These are phyloP conservation scores for Masticophis lateralis DNA, from an alignment of 2,797 vertebrate genomes.

Conservation along the genomic window DNA sequence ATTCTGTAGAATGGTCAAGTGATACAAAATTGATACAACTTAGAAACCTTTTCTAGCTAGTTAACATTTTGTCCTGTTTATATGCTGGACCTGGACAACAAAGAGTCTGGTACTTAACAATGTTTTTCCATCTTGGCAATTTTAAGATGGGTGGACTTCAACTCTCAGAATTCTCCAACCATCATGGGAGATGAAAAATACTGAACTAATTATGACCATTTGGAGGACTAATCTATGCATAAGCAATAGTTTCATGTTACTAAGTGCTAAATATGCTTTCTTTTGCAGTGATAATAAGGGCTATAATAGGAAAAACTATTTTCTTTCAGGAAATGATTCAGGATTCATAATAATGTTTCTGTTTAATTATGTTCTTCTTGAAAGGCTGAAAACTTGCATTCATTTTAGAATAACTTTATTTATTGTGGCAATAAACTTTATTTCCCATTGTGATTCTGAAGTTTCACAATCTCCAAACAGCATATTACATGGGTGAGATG, in stretches of 20 bases:
- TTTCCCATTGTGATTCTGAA: neutral
- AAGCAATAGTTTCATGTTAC: fast-evolving
- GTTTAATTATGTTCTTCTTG: fast-evolving
- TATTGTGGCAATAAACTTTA: neutral
- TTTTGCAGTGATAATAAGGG: fast-evolving
- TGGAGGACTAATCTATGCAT: fast-evolving
- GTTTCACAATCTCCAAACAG: neutral
- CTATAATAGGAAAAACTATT: neutral
- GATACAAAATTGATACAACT: neutral
- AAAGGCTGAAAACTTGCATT: neutral
- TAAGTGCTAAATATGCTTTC: neutral
- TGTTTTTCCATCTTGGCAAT: neutral
- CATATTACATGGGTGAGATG: neutral
- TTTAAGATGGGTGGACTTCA: neutral
- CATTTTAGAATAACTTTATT: neutral
- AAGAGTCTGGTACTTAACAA: neutral
- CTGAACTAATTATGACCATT: neutral
- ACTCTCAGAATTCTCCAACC: neutral
- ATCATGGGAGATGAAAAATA: neutral
- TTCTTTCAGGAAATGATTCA: neutral
- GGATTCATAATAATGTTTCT: neutral
- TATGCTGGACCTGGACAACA: neutral
- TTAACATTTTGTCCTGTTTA: neutral
- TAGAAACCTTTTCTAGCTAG: neutral
- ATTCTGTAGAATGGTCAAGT: neutral